phyloP scores from a whole-genome alignment of 2,888 invertebrate genomes.

The Eupeodes luniger region DNA sequence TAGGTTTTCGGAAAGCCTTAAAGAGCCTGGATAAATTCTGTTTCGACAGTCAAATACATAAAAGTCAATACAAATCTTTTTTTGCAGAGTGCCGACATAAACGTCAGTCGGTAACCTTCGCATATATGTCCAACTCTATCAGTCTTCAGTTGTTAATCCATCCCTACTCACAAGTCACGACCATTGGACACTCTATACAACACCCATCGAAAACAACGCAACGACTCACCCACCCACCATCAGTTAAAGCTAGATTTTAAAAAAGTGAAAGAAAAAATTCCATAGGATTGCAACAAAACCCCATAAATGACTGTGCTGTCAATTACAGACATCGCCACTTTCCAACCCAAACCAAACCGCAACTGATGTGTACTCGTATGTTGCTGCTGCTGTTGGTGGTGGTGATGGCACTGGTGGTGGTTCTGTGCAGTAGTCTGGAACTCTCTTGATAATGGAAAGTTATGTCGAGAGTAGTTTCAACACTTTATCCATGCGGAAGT shows the following conservation, averaged over 20 bases:
- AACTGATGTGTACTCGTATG: conserved; percentile 47
- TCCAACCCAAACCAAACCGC: conserved; percentile 46
- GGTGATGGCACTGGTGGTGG: not conserved
- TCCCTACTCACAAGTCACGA: not conserved
- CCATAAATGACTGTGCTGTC: conserved; percentile 72
- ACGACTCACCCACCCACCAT: not conserved
- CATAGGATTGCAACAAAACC: conserved; percentile 46
- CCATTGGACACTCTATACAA: not conserved
- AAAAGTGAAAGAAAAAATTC: not conserved
- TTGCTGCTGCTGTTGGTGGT: not conserved
- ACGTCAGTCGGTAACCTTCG: conserved; percentile 10
- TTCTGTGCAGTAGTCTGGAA: conserved; percentile 67
- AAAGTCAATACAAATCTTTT: conserved; percentile 26
- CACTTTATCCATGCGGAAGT: conserved; percentile 71
- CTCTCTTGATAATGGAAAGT: conserved; percentile 75
- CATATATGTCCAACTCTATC: conserved; percentile 10
- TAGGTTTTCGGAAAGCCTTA: not conserved
- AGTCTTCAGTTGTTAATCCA: conserved; percentile 36
- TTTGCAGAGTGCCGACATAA: conserved; percentile 4
- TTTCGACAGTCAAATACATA: conserved; percentile 29
- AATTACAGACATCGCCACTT: conserved; percentile 60
- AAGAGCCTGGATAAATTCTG: not conserved
- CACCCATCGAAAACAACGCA: not conserved
- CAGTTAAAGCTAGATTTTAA: not conserved
- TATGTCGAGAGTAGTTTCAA: conserved; percentile 75